phyloP scores from a whole-genome alignment of 1,140 invertebrate genomes.

The Drosophila ficusphila region DNA sequence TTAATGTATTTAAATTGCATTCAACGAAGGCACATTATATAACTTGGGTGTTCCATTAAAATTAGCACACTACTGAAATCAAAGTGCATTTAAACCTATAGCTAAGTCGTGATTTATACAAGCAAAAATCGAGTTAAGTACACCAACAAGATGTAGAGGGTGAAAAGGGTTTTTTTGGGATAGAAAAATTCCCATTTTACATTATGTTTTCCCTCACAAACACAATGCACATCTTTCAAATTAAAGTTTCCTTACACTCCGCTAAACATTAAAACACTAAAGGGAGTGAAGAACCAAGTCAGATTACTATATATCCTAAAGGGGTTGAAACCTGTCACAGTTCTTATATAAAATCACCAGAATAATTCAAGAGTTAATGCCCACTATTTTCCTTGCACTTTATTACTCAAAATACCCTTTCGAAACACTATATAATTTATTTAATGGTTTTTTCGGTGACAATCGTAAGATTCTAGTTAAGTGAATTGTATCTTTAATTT shows the following conservation, averaged over 20 bases:
- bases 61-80: no score
- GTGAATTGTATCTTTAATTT: neutral
- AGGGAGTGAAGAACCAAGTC: neutral
- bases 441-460: neutral
- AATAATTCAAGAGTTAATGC: conserved; percentile 8
- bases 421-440: neutral
- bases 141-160: no score
- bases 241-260: conserved; percentile 25
- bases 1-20: no score
- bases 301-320: neutral
- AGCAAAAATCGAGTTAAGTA: neutral
- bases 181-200: neutral
- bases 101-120: no score
- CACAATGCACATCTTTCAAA: neutral
- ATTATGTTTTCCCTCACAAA: neutral
- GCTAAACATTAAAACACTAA: neutral
- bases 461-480: neutral
- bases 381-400: neutral
- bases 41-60: no score
- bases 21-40: no score
- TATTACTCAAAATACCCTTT: neutral
- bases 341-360: neutral
- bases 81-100: no score
- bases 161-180: neutral
- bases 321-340: conserved; percentile 26